These are phyloP conservation scores for Rhynchotus rufescens DNA, from an alignment of 2,797 vertebrate species.

Conservation along the genomic window DNA sequence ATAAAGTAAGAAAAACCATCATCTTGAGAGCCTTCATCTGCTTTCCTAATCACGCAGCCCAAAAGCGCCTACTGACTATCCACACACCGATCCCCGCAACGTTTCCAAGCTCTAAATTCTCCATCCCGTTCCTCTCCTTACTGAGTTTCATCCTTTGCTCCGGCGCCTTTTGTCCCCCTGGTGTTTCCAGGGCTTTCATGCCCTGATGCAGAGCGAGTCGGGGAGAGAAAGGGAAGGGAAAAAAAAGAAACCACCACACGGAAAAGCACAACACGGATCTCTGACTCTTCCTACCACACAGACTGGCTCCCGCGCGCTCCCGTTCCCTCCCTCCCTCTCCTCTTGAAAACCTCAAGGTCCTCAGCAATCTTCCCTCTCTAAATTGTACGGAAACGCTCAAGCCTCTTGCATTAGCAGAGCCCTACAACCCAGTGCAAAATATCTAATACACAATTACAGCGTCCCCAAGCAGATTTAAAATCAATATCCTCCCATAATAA, in stretches of 20 bases:
- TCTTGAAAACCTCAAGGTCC: constrained; percentile 70
- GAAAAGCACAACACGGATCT: constrained; percentile 44
- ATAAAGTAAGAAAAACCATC: constrained; percentile 49
- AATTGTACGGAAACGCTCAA: constrained; percentile 73
- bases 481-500: constrained; percentile 93
- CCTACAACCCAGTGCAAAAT: constrained; percentile 76
- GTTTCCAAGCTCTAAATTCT: constrained; percentile 68
- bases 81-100: constrained; percentile 68
- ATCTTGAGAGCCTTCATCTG: constrained; percentile 52
- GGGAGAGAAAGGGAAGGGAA: constrained; percentile 52
- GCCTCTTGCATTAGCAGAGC: constrained; percentile 77
- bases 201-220: constrained; percentile 72
- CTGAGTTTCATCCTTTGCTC: constrained; percentile 80
- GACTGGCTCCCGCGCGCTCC: constrained; percentile 49
- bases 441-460: constrained; percentile 89
- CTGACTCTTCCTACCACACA: constrained; percentile 60
- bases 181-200: constrained; percentile 74
- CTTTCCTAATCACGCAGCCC: constrained; percentile 63
- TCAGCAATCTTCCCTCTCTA: constrained; percentile 76
- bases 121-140: constrained; percentile 76
- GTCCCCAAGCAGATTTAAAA: constrained; percentile 86
- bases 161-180: constrained; percentile 67
- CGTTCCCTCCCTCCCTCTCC: constrained; percentile 30
- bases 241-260: constrained; percentile 1
- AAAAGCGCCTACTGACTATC: constrained; percentile 54